Evolutionary conservation across 2,888 invertebrate species (phyloP).

Genomic region (Agrotis exclamationis): DNA sequence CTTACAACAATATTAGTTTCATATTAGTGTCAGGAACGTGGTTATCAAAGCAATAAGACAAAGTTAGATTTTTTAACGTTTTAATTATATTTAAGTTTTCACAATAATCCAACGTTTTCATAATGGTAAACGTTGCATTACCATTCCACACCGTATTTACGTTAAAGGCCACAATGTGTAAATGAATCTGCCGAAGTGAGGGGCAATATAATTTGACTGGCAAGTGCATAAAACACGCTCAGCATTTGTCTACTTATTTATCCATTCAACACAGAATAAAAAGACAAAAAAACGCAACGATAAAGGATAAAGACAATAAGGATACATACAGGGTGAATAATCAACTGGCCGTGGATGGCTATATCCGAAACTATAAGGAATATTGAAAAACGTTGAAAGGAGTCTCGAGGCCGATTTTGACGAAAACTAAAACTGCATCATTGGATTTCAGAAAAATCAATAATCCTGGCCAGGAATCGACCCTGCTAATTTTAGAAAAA

Average conservation of each 20-base stretch:
- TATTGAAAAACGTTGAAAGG: too few species aligned
- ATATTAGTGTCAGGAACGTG: slow-evolving; percentile 6
- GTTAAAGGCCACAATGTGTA: slow-evolving; percentile 26
- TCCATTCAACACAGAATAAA: slow-evolving; percentile 5
- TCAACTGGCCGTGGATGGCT: too few species aligned
- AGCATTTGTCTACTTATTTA: slow-evolving; percentile 10
- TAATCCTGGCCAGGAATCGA: too few species aligned
- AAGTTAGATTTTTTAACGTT: slow-evolving; percentile 11
- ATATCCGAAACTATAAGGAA: too few species aligned
- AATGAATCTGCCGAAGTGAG: slow-evolving; percentile 28
- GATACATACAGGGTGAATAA: too few species aligned
- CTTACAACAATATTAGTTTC: background rate
- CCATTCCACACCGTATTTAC: slow-evolving; percentile 34
- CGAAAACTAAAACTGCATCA: too few species aligned
- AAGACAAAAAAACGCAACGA: background rate
- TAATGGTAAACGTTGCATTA: slow-evolving; percentile 22
- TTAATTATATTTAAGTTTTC: slow-evolving; percentile 24
- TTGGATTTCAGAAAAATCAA: too few species aligned
- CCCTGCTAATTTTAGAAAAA: too few species aligned
- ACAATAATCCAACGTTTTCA: slow-evolving; percentile 42
- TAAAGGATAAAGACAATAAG: background rate
- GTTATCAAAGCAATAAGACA: slow-evolving; percentile 21
- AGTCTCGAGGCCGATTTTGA: too few species aligned
- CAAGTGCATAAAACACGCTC: slow-evolving; percentile 10
- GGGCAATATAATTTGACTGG: slow-evolving; percentile 32